Evolutionary conservation across 2,797 vertebrate species (phyloP).

Genomic region (Premnoplex brunnescens): DNA sequence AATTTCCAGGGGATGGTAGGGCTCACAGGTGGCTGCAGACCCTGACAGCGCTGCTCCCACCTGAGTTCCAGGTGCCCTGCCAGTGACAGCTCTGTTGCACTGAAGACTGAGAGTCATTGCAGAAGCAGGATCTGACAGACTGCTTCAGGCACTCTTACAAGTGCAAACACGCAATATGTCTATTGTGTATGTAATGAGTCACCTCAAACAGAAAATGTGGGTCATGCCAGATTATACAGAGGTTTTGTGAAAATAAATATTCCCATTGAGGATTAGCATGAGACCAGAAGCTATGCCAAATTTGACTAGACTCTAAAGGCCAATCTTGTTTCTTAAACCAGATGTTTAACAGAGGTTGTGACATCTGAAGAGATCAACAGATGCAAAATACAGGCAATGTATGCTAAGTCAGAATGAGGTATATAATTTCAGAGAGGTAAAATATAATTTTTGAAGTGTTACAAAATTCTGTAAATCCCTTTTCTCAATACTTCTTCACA

Average conservation of each 20-base stretch:
- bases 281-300: conserved; percentile 64
- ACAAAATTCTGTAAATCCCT: not conserved
- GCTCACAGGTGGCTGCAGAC: not conserved
- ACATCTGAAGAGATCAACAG: conserved; percentile 36
- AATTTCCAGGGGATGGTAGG: not conserved
- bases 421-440: not conserved
- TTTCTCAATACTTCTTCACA: not conserved
- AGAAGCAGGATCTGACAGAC: not conserved
- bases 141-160: conserved; percentile 8
- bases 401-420: not conserved
- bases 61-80: not conserved
- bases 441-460: not conserved
- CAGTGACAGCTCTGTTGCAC: not conserved
- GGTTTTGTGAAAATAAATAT: conserved; percentile 69
- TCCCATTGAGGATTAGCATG: conserved; percentile 67
- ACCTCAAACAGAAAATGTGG: conserved; percentile 9
- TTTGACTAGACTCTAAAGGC: conserved; percentile 35
- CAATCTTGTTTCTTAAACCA: conserved; percentile 44
- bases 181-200: conserved; percentile 59
- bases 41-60: not conserved
- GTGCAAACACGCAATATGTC: conserved; percentile 16
- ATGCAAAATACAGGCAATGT: not conserved
- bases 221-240: conserved; percentile 50
- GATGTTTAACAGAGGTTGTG: conserved; percentile 52
- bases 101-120: not conserved